Evolutionary conservation across 2,888 invertebrate species (phyloP).

Genomic region (Nomada hirtipes): DNA sequence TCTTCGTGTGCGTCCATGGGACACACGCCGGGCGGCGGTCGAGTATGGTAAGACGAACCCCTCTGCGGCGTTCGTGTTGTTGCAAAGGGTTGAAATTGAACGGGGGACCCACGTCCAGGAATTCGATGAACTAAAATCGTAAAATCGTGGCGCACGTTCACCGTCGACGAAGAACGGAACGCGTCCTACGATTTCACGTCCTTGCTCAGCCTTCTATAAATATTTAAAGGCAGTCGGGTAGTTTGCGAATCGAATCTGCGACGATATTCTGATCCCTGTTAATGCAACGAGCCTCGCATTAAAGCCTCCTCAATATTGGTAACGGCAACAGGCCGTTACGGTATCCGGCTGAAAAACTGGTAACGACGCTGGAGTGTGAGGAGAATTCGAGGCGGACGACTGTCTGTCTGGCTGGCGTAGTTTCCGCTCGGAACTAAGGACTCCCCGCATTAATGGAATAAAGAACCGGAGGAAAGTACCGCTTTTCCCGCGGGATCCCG

Average conservation of each 20-base stretch:
- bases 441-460: slow-evolving; percentile 57
- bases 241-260: slow-evolving; percentile 10
- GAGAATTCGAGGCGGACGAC: slow-evolving; percentile 49
- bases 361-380: slow-evolving; percentile 30
- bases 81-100: slow-evolving; percentile 68
- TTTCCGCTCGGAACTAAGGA: slow-evolving; percentile 51
- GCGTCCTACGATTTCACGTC: background rate
- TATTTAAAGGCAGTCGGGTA: slow-evolving; percentile 20
- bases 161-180: background rate
- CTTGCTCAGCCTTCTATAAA: slow-evolving; percentile 2
- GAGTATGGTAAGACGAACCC: slow-evolving; percentile 52
- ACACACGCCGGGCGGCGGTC: slow-evolving; percentile 12
- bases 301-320: slow-evolving; percentile 49
- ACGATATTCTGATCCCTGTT: slow-evolving; percentile 34
- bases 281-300: slow-evolving; percentile 43
- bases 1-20: slow-evolving; percentile 24
- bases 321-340: slow-evolving; percentile 45
- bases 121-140: slow-evolving; percentile 59
- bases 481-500: slow-evolving; percentile 45
- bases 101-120: slow-evolving; percentile 38
- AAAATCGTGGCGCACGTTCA: no score
- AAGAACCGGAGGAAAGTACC: slow-evolving; percentile 49
- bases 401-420: slow-evolving; percentile 46
- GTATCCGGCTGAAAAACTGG: slow-evolving; percentile 31
- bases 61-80: slow-evolving; percentile 34